These are phyloP conservation scores for Cochlearius cochlearius DNA, from an alignment of 2,113 vertebrate genomes.

Conservation along the genomic window DNA sequence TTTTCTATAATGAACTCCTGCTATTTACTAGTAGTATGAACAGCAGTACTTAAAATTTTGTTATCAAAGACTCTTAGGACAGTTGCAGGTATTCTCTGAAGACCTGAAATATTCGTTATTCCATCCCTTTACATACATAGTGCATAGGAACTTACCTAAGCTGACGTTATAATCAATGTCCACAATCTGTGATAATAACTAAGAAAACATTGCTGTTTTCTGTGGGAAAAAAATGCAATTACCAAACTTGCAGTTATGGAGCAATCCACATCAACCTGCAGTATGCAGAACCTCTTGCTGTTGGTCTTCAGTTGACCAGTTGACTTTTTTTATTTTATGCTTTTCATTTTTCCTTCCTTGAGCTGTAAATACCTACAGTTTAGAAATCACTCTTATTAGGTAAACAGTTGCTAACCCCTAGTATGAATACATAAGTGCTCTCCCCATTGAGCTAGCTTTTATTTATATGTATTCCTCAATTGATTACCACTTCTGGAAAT, in stretches of 20 bases:
- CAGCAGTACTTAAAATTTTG: neutral
- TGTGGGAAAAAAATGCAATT: neutral
- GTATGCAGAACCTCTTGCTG: neutral
- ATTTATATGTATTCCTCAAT: neutral
- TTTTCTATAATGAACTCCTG: neutral
- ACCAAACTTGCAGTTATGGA: neutral
- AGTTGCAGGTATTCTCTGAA: neutral
- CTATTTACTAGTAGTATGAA: neutral
- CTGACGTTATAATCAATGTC: neutral
- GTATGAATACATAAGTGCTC: neutral
- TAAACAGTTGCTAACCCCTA: neutral
- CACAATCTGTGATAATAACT: neutral
- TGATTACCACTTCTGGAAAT: neutral
- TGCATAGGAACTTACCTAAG: neutral
- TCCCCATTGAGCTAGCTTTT: neutral
- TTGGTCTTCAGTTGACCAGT: neutral
- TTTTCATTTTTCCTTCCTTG: neutral
- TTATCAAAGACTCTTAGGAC: neutral
- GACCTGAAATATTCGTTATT: neutral
- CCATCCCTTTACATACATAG: neutral
- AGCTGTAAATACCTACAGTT: neutral
- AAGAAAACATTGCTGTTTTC: neutral
- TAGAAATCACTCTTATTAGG: neutral
- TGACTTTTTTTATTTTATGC: neutral
- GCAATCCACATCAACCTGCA: neutral